Conservation (phyloP, 2,797 vertebrate genomes). For the Molossus molossus region DNA sequence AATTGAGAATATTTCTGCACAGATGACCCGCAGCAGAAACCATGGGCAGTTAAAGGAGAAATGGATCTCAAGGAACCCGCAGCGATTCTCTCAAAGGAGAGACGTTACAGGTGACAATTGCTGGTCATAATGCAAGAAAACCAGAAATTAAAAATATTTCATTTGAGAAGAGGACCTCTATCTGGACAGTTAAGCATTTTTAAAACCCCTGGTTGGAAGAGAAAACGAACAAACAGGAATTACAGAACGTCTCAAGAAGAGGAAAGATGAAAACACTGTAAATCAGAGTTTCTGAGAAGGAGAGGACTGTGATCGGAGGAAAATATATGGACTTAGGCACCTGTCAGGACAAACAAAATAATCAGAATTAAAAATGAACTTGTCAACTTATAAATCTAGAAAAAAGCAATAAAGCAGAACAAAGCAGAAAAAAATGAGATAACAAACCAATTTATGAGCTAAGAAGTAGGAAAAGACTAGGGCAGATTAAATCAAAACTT, state of each 20-base stretch:
- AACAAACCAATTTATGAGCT: neutral
- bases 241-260: neutral
- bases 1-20: neutral
- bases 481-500: neutral
- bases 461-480: neutral
- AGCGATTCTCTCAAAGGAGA: neutral
- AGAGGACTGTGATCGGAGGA: neutral
- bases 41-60: neutral
- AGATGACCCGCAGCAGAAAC: neutral
- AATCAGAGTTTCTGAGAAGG: slow-evolving; percentile 30
- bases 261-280: neutral
- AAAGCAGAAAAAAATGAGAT: neutral
- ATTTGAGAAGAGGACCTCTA: neutral
- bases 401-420: neutral
- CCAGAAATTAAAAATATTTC: neutral
- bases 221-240: neutral
- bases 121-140: neutral
- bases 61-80: neutral
- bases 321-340: neutral
- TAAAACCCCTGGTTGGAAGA: neutral
- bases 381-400: neutral
- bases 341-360: neutral
- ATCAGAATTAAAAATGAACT: neutral
- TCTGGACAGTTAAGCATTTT: neutral
- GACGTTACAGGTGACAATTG: neutral